phyloP scores from a whole-genome alignment of 2,113 vertebrate genomes.

The Chloroceryle aenea region DNA sequence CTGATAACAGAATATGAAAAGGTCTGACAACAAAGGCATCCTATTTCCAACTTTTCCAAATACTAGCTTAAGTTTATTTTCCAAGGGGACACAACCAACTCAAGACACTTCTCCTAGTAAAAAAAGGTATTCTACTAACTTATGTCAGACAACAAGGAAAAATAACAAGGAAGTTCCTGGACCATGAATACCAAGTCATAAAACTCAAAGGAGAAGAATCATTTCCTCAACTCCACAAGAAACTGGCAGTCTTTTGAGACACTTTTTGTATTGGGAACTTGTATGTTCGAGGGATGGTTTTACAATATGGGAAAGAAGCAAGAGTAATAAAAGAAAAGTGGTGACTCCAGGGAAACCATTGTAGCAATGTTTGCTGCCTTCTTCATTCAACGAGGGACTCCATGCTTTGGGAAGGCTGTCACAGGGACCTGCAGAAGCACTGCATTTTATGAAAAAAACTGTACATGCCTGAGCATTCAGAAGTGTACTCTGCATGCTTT shows the following conservation, averaged over 20 bases:
- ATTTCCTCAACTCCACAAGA: neutral
- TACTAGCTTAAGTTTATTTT: neutral
- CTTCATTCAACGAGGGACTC: neutral
- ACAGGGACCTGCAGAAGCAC: neutral
- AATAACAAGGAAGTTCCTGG: slow-evolving; percentile 13
- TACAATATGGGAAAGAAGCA: neutral
- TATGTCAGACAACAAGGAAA: neutral
- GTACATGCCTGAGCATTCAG: neutral
- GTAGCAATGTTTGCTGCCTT: neutral
- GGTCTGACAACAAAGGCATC: neutral
- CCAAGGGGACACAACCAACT: neutral
- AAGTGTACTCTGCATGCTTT: neutral
- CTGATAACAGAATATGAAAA: neutral
- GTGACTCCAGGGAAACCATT: neutral
- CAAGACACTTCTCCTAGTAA: slow-evolving; percentile 5
- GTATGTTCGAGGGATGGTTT: neutral
- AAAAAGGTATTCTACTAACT: neutral
- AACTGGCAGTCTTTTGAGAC: neutral
- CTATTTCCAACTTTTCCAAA: neutral
- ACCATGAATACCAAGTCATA: neutral
- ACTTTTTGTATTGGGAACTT: neutral
- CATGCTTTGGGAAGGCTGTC: neutral
- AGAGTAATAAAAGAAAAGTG: neutral
- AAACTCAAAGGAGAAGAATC: neutral
- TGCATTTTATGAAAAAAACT: neutral